Evolutionary conservation across 1,140 invertebrate genomes (phyloP).

Genomic region (Penaeus vannamei): DNA sequence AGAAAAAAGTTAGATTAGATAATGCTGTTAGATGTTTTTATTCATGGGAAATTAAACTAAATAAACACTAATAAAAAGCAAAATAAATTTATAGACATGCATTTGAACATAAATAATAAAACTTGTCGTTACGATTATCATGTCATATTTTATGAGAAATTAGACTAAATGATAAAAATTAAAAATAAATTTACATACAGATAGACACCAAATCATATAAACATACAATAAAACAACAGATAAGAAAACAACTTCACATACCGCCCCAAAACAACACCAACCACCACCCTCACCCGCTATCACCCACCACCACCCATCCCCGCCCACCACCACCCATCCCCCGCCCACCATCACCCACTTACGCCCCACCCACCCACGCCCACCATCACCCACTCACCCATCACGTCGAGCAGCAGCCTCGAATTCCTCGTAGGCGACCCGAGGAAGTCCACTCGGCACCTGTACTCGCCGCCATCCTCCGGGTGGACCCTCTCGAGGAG

Average conservation of each 20-base stretch:
- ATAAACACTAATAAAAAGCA: no score
- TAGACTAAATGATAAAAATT: no score
- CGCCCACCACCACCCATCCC: background rate
- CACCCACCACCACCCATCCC: background rate
- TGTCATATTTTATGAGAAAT: no score
- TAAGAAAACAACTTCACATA: background rate
- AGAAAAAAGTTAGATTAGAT: background rate
- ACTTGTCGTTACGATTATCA: no score
- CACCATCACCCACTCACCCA: no score
- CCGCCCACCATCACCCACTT: background rate
- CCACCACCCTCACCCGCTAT: no score
- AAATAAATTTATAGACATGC: no score
- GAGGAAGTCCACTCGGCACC: slow-evolving; percentile 71
- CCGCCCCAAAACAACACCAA: background rate
- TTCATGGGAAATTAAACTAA: no score
- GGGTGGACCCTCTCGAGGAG: no score
- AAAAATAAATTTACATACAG: no score
- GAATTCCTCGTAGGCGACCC: slow-evolving; percentile 71
- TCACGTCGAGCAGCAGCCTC: slow-evolving; percentile 69
- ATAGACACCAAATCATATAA: background rate
- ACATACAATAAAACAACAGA: background rate
- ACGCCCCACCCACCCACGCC: slow-evolving; percentile 68
- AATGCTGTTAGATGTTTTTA: background rate
- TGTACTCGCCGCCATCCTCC: slow-evolving; percentile 70
- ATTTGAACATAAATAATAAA: no score